phyloP scores from a whole-genome alignment of 2,113 vertebrate species.

The Kryptolebias marmoratus region DNA sequence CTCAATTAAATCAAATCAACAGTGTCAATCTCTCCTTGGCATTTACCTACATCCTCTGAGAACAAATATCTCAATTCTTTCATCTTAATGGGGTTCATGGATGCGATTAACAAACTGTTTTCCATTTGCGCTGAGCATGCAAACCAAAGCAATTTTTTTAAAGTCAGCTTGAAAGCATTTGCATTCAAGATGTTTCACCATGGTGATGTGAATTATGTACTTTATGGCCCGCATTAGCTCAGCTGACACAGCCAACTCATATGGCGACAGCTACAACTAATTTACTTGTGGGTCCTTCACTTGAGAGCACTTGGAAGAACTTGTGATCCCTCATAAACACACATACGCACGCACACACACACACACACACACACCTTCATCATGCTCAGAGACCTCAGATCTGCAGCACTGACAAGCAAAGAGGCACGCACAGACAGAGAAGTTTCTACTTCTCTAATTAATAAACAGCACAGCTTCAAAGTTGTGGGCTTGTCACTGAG shows the following conservation, averaged over 20 bases:
- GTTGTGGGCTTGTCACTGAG: slow-evolving; percentile 48
- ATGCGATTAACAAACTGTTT: slow-evolving; percentile 18
- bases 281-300: slow-evolving; percentile 53
- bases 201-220: slow-evolving; percentile 29
- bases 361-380: slow-evolving; percentile 5
- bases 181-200: slow-evolving; percentile 59
- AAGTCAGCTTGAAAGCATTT: slow-evolving; percentile 45
- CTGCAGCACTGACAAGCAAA: slow-evolving; percentile 42
- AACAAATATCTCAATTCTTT: slow-evolving; percentile 32
- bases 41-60: slow-evolving; percentile 48
- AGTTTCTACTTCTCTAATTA: slow-evolving; percentile 70
- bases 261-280: slow-evolving; percentile 61
- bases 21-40: slow-evolving; percentile 45
- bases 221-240: slow-evolving; percentile 38
- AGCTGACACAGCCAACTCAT: slow-evolving; percentile 44
- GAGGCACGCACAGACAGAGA: slow-evolving; percentile 44
- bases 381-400: slow-evolving; percentile 48
- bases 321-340: slow-evolving; percentile 41
- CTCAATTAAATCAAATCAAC: slow-evolving; percentile 72
- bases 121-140: slow-evolving; percentile 27
- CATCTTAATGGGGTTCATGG: slow-evolving; percentile 42
- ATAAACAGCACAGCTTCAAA: slow-evolving; percentile 75
- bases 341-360: slow-evolving; percentile 1
- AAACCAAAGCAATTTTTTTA: slow-evolving; percentile 17
- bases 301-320: slow-evolving; percentile 46